Percentiles rank a stretch among this genome's conserved stretches.
Evolutionary conservation across 2,113 vertebrate genomes (phyloP).

Genomic region (Octodon degus): DNA sequence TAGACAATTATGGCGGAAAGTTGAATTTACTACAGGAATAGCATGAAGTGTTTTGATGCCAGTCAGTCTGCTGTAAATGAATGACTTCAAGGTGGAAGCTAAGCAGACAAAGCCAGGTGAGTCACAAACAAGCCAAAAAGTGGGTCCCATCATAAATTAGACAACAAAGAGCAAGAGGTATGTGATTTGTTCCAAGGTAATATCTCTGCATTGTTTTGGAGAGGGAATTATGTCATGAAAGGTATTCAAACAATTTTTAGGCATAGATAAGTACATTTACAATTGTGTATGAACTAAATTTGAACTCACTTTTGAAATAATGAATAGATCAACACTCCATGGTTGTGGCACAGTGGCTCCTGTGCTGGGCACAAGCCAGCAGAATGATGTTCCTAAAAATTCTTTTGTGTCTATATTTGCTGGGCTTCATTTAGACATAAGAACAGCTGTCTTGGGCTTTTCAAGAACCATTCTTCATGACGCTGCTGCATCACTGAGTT

Average conservation of each 20-base stretch:
- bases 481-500: neutral
- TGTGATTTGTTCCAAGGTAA: neutral
- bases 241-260: neutral
- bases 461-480: neutral
- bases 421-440: neutral
- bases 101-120: conserved; percentile 25
- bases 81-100: conserved; percentile 59
- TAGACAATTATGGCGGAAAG: conserved; percentile 15
- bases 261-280: neutral
- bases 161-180: neutral
- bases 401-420: neutral
- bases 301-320: neutral
- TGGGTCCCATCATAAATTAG: conserved; percentile 53
- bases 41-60: conserved; percentile 33
- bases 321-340: neutral
- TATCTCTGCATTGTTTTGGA: neutral
- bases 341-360: neutral
- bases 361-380: neutral
- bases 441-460: neutral
- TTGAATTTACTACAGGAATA: conserved; percentile 52
- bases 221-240: neutral
- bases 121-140: conserved; percentile 33
- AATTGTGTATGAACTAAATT: neutral
- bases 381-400: neutral
- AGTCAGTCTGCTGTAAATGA: conserved; percentile 55